A percentile compares a stretch with the other conserved stretches of the same genome.
These are phyloP conservation scores for Camarhynchus parvulus DNA, from an alignment of 2,113 vertebrate genomes.

Conservation along the genomic window DNA sequence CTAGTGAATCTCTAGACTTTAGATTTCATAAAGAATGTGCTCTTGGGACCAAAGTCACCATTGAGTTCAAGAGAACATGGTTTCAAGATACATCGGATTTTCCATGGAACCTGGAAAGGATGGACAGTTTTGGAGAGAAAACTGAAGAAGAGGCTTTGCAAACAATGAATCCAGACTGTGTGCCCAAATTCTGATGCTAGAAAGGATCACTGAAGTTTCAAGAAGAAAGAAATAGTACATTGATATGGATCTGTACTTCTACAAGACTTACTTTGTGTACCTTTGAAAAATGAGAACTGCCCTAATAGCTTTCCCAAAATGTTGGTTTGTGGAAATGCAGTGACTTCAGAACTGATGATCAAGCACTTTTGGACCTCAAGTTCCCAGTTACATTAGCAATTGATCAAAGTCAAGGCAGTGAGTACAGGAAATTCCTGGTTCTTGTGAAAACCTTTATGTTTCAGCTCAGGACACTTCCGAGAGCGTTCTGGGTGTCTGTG, in stretches of 20 bases:
- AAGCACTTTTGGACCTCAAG: neutral
- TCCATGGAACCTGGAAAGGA: neutral
- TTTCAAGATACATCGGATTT: neutral
- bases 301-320: neutral
- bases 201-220: neutral
- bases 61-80: accelerated
- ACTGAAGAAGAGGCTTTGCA: neutral
- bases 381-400: constrained; percentile 4
- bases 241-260: neutral
- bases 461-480: neutral
- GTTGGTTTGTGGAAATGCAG: neutral
- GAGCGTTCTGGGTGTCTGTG: neutral
- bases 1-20: neutral
- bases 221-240: neutral
- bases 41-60: neutral
- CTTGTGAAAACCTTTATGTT: neutral
- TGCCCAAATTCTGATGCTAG: neutral
- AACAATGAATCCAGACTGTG: neutral
- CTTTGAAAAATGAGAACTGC: constrained; percentile 2
- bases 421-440: neutral
- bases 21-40: neutral
- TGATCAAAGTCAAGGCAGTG: neutral
- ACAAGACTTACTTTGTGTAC: neutral
- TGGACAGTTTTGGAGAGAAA: neutral
- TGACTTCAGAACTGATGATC: neutral